Percentiles rank a stretch among this genome's conserved stretches.
phyloP scores from a whole-genome alignment of 2,113 vertebrate genomes.

The Pangasianodon hypophthalmus region DNA sequence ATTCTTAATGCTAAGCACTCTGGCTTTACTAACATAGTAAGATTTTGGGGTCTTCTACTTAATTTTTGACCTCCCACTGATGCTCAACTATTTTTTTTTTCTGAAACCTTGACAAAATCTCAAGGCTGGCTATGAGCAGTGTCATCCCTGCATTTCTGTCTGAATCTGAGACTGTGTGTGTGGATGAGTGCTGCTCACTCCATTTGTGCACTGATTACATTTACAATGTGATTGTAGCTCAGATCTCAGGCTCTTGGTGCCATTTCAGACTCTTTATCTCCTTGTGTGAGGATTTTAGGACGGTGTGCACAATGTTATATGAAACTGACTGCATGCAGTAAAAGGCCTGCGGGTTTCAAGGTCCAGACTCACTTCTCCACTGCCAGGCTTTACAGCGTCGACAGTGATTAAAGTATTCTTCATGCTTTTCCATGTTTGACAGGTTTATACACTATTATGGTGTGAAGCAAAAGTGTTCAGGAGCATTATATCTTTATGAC shows the following conservation, averaged over 20 bases:
- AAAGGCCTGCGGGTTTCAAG: constrained; percentile 41
- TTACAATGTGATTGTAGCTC: constrained; percentile 35
- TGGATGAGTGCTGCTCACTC: constrained; percentile 25
- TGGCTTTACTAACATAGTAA: not conserved
- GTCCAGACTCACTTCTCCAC: constrained; percentile 6
- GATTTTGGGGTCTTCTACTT: not conserved
- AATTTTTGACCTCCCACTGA: not conserved
- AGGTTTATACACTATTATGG: constrained; percentile 13
- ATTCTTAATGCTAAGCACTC: not conserved
- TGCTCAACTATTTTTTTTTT: not conserved
- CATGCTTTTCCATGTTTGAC: not conserved
- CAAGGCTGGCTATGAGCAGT: not conserved
- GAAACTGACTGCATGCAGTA: constrained; percentile 62
- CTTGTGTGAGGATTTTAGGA: constrained; percentile 63
- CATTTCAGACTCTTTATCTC: constrained; percentile 61
- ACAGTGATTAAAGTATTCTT: constrained; percentile 5
- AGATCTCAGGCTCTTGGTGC: constrained; percentile 29
- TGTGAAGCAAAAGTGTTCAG: constrained; percentile 12
- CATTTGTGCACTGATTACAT: constrained; percentile 41
- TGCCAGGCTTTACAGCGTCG: constrained; percentile 13
- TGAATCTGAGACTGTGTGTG: constrained; percentile 22
- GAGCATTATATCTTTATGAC: constrained; percentile 12
- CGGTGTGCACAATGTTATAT: constrained; percentile 62
- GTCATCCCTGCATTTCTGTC: not conserved
- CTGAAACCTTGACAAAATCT: not conserved